A percentile compares a stretch with the other conserved stretches of the same genome.
Conservation (phyloP, 2,113 vertebrate species). For the Strigops habroptila region DNA sequence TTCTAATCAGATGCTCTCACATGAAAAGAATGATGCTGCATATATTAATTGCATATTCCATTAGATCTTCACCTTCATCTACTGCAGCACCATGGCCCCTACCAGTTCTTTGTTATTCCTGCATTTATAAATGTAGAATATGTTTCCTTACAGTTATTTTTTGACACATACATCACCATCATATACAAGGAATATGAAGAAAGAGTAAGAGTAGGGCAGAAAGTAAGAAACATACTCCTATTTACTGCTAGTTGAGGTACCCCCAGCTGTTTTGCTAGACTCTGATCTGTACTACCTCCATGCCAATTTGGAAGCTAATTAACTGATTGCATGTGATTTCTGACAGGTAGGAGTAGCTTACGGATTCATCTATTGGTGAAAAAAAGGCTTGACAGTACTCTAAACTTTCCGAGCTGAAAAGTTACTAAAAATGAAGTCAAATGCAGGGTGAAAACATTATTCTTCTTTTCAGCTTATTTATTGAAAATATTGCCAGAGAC, state of each 20-base stretch:
- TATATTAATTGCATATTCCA: conserved; percentile 12
- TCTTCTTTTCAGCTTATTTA: background rate
- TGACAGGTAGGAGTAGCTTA: background rate
- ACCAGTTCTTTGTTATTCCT: background rate
- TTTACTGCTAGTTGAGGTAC: conserved; percentile 3
- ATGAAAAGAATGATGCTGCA: conserved; percentile 24
- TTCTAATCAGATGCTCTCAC: background rate
- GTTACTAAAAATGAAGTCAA: conserved; percentile 17
- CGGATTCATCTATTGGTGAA: background rate
- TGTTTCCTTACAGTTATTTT: background rate
- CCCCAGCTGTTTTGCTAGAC: conserved; percentile 7
- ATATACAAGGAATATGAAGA: background rate
- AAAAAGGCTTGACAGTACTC: background rate
- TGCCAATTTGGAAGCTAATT: background rate
- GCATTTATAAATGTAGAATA: background rate
- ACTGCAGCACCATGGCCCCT: background rate
- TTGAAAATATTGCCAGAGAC: background rate
- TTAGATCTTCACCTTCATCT: conserved; percentile 29
- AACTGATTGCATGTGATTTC: conserved; percentile 21
- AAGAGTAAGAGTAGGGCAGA: background rate
- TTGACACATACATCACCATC: background rate
- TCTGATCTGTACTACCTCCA: conserved; percentile 10
- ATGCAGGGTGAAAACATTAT: background rate
- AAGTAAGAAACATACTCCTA: background rate
- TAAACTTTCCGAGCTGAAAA: conserved; percentile 3